Evolutionary conservation across 2,888 invertebrate genomes (phyloP).

Genomic region (Mesoligia furuncula): DNA sequence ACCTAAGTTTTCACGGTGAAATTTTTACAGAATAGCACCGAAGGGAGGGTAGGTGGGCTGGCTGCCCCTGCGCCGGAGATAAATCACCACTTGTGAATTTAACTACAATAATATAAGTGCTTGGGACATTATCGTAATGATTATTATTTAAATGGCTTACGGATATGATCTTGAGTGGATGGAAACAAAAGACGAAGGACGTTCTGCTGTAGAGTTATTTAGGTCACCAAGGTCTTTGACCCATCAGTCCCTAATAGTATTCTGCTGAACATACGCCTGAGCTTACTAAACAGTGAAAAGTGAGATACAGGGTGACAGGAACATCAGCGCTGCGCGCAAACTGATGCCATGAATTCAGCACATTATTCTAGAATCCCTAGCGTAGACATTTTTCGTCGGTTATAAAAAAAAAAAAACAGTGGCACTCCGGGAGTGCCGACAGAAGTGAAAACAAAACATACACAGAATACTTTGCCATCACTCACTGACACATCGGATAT

Average conservation of each 20-base stretch:
- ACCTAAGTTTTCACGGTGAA: no score
- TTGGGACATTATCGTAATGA: constrained; percentile 10
- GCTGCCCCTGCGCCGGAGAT: not conserved
- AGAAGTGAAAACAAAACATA: no score
- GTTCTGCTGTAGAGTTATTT: constrained; percentile 30
- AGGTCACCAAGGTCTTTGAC: constrained; percentile 28
- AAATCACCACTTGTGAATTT: not conserved
- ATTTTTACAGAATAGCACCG: no score
- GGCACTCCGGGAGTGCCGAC: no score
- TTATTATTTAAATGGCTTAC: constrained; percentile 17
- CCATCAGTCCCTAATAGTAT: not conserved
- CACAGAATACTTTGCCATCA: no score
- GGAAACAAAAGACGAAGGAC: constrained; percentile 49
- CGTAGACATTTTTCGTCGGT: no score
- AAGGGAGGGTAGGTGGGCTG: not conserved
- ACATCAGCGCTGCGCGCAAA: not conserved
- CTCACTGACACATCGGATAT: no score
- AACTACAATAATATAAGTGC: constrained; percentile 1
- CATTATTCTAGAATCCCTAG: not conserved
- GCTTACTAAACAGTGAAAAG: not conserved
- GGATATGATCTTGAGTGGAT: constrained; percentile 42
- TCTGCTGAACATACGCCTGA: not conserved
- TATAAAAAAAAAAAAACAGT: no score
- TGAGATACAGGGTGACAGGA: not conserved
- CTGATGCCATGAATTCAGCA: no score